Evolutionary conservation across 2,888 invertebrate species (phyloP).

Genomic region (Polymixis lichenea): DNA sequence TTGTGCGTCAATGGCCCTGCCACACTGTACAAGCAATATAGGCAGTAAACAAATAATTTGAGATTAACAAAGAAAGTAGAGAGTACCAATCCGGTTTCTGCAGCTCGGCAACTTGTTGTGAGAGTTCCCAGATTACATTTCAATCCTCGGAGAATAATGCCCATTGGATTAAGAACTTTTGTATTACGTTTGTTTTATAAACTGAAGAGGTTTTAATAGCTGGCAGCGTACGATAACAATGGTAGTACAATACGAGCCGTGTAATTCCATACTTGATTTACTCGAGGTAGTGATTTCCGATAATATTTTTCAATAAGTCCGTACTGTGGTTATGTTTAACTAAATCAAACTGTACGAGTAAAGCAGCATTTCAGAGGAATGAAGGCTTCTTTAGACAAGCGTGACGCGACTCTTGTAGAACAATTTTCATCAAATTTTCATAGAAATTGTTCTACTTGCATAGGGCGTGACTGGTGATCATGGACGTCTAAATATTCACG

Average conservation of each 20-base stretch:
- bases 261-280: slow-evolving; percentile 34
- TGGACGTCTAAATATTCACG: neutral
- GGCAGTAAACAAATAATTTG: too few species aligned
- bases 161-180: neutral
- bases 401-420: too few species aligned
- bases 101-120: slow-evolving; percentile 18
- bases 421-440: too few species aligned
- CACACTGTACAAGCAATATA: too few species aligned
- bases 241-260: slow-evolving; percentile 32
- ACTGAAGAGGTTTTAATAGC: slow-evolving; percentile 40
- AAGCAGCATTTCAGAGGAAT: neutral
- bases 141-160: neutral
- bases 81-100: neutral
- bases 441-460: too few species aligned
- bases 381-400: too few species aligned
- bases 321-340: neutral
- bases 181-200: slow-evolving; percentile 43
- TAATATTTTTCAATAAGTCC: neutral
- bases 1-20: too few species aligned
- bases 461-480: neutral
- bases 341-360: neutral
- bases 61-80: neutral
- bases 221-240: slow-evolving; percentile 47
- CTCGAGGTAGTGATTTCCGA: slow-evolving; percentile 27
- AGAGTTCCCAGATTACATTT: slow-evolving; percentile 9